phyloP scores from a whole-genome alignment of 2,888 invertebrate species.

The Dinocampus coccinellae region DNA sequence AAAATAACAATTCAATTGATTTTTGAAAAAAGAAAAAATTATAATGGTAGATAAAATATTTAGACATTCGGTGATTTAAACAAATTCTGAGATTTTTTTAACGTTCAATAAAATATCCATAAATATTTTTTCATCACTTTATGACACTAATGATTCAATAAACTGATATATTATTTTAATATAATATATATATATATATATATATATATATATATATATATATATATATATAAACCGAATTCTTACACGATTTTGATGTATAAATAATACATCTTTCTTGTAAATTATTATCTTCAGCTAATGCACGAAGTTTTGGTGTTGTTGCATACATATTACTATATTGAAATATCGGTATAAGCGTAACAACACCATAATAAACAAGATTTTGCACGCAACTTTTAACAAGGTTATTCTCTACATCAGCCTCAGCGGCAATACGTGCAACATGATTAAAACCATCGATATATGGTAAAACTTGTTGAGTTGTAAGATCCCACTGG shows the following conservation, averaged over 20 bases:
- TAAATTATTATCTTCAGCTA: constrained; percentile 77
- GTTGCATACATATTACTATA: constrained; percentile 89
- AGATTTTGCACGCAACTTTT: constrained; percentile 95
- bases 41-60: no score
- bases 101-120: no score
- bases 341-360: constrained; percentile 83
- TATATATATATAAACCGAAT: constrained; percentile 23
- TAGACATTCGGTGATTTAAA: no score
- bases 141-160: no score
- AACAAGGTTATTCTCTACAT: constrained; percentile 93
- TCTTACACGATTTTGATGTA: constrained; percentile 78
- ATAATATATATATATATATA: no score
- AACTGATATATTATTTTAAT: no score
- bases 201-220: no score
- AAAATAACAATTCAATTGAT: no score
- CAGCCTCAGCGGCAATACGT: constrained; percentile 89
- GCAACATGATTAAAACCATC: constrained; percentile 94
- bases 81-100: no score
- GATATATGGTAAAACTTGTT: constrained; percentile 90
- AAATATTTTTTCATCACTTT: no score
- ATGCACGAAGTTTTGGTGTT: constrained; percentile 79
- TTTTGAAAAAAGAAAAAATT: no score
- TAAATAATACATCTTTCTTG: constrained; percentile 81
- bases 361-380: constrained; percentile 83
- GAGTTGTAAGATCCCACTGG: constrained; percentile 94